Conservation (phyloP, 2,888 invertebrate species). For the Philaethria dido region DNA sequence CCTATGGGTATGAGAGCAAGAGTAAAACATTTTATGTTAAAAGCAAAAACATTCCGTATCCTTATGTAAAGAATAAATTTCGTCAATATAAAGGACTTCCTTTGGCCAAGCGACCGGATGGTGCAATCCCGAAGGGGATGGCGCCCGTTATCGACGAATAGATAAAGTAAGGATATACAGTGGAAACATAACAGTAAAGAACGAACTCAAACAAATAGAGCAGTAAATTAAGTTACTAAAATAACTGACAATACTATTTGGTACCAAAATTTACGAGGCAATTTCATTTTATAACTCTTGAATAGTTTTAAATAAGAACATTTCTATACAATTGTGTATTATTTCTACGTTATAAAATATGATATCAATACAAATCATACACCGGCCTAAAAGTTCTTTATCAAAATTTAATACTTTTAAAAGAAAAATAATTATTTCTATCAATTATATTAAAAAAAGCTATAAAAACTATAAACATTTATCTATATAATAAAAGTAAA, state of each 20-base stretch:
- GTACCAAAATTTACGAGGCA: too few relatives aligned
- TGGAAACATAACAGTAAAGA: neutral
- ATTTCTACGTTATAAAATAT: neutral
- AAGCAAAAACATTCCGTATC: too few relatives aligned
- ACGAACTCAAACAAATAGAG: neutral
- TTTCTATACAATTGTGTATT: too few relatives aligned
- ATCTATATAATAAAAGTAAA: neutral
- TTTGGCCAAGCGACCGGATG: constrained; percentile 6
- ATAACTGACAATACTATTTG: neutral
- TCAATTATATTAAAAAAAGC: neutral
- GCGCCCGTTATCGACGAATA: constrained; percentile 12
- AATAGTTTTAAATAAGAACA: too few relatives aligned
- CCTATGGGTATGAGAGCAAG: too few relatives aligned
- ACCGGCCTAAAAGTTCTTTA: too few relatives aligned
- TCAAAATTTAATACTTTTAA: neutral
- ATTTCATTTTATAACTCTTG: too few relatives aligned
- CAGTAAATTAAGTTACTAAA: neutral
- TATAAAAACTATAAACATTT: neutral
- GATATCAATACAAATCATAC: neutral
- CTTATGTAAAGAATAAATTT: neutral
- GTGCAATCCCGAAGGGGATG: constrained; percentile 22
- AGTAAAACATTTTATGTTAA: too few relatives aligned
- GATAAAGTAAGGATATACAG: constrained; percentile 11
- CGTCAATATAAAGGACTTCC: constrained; percentile 11
- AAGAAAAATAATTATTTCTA: neutral